These are phyloP conservation scores for Craseonycteris thonglongyai DNA, from an alignment of 2,113 vertebrate species.

Conservation along the genomic window DNA sequence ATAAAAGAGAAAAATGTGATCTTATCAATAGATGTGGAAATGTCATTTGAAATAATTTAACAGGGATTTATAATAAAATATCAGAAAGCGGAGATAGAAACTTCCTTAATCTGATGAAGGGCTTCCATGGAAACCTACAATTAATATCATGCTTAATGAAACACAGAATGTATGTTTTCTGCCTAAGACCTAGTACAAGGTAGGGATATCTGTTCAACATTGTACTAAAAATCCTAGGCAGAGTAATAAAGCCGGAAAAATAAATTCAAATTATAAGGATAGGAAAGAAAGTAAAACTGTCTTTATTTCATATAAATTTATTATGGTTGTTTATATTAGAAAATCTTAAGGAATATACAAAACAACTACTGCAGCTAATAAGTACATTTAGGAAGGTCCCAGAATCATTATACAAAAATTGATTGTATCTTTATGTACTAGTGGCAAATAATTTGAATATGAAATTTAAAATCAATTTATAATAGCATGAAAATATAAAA, in stretches of 20 bases:
- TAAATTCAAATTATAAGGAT: not conserved
- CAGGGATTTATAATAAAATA: not conserved
- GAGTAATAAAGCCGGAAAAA: not conserved
- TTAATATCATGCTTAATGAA: not conserved
- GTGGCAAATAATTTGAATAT: not conserved
- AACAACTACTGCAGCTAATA: not conserved
- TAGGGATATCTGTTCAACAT: not conserved
- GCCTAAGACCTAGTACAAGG: not conserved
- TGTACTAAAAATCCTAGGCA: not conserved
- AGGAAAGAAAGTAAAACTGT: not conserved
- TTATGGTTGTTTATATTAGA: not conserved
- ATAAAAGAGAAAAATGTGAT: not conserved
- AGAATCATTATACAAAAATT: not conserved
- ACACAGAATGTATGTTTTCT: not conserved
- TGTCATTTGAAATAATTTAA: constrained; percentile 8
- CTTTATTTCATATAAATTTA: not conserved
- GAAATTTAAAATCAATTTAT: not conserved
- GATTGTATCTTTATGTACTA: not conserved
- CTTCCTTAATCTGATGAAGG: not conserved
- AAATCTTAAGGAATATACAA: not conserved
- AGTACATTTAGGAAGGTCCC: not conserved
- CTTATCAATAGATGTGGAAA: not conserved
- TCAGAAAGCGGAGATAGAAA: not conserved
- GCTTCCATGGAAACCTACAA: not conserved
- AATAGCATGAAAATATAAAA: not conserved